Base-by-base conservation (phyloP, 2,797 vertebrate species). In the Pseudochaenichthys georgianus region DNA sequence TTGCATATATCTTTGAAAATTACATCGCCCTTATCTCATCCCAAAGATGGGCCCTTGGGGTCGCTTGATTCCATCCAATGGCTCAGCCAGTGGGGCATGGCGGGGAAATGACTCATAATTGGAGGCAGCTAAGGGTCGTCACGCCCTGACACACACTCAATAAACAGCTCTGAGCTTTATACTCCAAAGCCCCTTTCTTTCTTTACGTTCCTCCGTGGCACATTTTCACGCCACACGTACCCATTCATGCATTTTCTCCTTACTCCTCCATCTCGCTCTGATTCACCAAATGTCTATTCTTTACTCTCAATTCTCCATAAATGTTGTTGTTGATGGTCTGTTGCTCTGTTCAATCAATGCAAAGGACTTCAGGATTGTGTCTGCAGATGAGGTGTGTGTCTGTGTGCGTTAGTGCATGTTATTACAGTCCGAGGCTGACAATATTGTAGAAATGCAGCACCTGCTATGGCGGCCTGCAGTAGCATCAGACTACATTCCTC, bases 1-100 rank as follows among this genome's bases (percentile, higher is more conserved):
- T 90, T 91, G 88, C 91, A 94, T 93, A 87, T 92, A 93, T 91
- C 90, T 89, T 69, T 91, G 77, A 85, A 89, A 92, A 93, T 91
- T 70, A 86, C 85, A 87, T 79, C 45, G 77, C 67, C 77, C 80
- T 90, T 92, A 92, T 93, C 89, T 86, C 88, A 47, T 84, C 86
- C 77, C 68, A 68, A 84, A 78, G 88, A 87, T 73, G 64, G 88
- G 77, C 89, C 84, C 74, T 65, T 61, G 86, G 28, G 91, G 83
- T 88, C 71, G 75, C 69, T 71, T 71, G 75, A 88, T 82, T 83
- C 87, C 81, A 88, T 84, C 86, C 85, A 79, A 69, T 84, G 87
- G 80, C 82, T 87, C 71, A 52, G 77, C 72, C 80, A 75, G 73
- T 75, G 84, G 88, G 77, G 80, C 85, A 77, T 88, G 82, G 78